Conservation (phyloP, 2,797 vertebrate species). For the Lerista edwardsae region DNA sequence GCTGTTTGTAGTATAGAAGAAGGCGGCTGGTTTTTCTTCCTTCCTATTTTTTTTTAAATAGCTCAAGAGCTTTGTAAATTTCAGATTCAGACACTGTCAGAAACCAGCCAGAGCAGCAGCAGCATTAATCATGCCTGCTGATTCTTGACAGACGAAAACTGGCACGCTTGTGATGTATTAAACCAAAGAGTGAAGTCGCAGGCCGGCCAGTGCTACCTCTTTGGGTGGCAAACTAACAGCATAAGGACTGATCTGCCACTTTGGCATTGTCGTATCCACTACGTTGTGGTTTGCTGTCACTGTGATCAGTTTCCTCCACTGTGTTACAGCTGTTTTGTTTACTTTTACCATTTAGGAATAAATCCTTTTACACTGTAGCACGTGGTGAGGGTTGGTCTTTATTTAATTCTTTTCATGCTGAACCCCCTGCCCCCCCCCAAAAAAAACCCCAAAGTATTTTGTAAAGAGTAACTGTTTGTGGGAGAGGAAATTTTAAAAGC, state of each 20-base stretch:
- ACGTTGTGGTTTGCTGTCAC: background rate
- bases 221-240: background rate
- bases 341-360: no score
- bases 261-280: background rate
- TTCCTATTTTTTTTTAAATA: background rate
- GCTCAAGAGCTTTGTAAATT: background rate
- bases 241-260: background rate
- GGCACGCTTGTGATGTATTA: background rate
- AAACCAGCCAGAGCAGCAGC: background rate
- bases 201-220: background rate
- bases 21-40: background rate
- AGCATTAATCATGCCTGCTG: conserved; percentile 8
- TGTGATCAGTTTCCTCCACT: background rate
- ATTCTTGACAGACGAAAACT: conserved; percentile 11
- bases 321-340: no score
- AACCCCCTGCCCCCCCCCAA: no score
- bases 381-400: no score
- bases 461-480: no score
- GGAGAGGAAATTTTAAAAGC: no score
- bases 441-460: no score
- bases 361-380: no score
- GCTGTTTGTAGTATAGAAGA: background rate
- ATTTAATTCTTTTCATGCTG: no score
- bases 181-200: background rate
- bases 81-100: conserved; percentile 19